Evolutionary conservation across 2,888 invertebrate genomes (phyloP), one percentile per base, ranked within the genome.

Genomic region (Himalopsyche anomala): DNA sequence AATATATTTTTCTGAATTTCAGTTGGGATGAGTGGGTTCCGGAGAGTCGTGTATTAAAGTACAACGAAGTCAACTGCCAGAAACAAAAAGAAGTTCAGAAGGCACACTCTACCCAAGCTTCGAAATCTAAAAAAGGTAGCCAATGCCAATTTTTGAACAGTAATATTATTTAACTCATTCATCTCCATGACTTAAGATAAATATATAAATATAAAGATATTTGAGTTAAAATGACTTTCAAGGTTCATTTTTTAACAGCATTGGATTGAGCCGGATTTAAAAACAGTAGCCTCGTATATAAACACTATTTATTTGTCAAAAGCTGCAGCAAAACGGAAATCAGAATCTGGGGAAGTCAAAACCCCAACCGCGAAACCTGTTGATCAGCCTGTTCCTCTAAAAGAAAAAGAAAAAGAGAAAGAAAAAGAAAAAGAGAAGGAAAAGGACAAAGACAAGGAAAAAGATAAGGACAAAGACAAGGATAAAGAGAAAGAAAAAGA

Each of bases 1-100:
- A 19, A 55, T 42, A 42, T 42, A 81, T 12, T 82, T 82, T 86
- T 87, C 87, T 85, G 86, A 84, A 86, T 91, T 94, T 38, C 90
- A 97, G 97, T 92, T 97, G 97, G 97, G 97, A 97, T 90, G 97
- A 97, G 91, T 97, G 97, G 98, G 98, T 98, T 6, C 97, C 97
- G 0, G 98, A 98, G 91, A 96, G 96, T 90, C 93, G 98, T 89
- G 97, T 98, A 8, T 91, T 98, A 85, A 98, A 98, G 91, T 97
- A 96, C 91, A 98, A 97, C 92, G 98, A 98, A 89, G 95, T 96
- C 2, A 98, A 98, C 91, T 95, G 97, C 3, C 96, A 97, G 90
- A 95, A 96, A 87, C 98, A 98, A 91, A 97, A 96, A 90, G 98
- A 98, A 91, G 95, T 98, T 9, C 95, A 96, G 90, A 95, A 95